Base-by-base conservation (phyloP, 2,113 vertebrate genomes). In the Rhinichthys klamathensis region DNA sequence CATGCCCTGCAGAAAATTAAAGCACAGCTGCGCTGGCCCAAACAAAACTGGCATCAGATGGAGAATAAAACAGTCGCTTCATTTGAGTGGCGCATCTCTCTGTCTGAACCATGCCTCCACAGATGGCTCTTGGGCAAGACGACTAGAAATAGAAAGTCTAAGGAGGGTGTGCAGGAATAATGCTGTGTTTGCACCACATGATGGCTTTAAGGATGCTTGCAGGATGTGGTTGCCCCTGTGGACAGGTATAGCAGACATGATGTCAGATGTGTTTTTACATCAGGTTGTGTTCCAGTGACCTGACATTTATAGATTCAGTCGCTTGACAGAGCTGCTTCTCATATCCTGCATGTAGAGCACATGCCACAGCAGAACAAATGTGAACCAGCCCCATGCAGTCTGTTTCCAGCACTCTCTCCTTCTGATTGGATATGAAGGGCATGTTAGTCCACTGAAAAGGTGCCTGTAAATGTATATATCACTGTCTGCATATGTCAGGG, bases 391-490 rank as follows among this genome's bases (percentile, higher is more conserved):
- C 80, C 54, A 21, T 56, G 54, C 67, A 46, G 65, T 79, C n/a
- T 13, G 16, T 41, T 84, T 87, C 60, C 84, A 74, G 25, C n/a
- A 78, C 46, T 75, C 74, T 69, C 70, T 80, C 72, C 79, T 25
- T 74, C 25, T 85, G 85, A 90, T 83, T 89, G 83, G 18, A 88
- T 79, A 86, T 90, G 82, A 82, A 90, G 74, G 84, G 73, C 84
- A 79, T 30, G 27, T 88, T 88, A 82, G 78, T 85, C 83, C 84
- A 81, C 78, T 82, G 54, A 82, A 85, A 84, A 90, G 82, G 87
- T 90, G 88, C 72, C 82, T 89, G 77, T 88, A 83, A 87, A 74
- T 88, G 85, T 90, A 88, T 87, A 82, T 80, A 83, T 76, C 73
- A 70, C 87, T 88, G 86, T 89, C 87, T 89, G 82, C 67, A 77